Conservation (phyloP, 2,797 vertebrate genomes). For the Tenualosa thibaudeaui region DNA sequence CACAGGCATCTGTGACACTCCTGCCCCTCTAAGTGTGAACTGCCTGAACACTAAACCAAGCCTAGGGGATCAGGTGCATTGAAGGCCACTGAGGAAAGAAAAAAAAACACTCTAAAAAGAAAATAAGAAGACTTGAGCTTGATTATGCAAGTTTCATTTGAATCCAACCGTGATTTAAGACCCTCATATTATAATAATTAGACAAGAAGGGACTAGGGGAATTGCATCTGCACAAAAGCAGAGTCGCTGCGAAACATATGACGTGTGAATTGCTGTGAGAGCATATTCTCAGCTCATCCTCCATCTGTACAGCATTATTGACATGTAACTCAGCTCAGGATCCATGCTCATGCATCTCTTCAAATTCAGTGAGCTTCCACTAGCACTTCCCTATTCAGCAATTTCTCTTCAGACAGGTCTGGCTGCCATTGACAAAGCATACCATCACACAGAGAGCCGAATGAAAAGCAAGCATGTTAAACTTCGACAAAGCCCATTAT, state of each 20-base stretch:
- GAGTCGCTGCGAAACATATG: conserved; percentile 44
- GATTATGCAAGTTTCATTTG: conserved; percentile 33
- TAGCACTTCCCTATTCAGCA: background rate
- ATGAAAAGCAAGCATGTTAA: background rate
- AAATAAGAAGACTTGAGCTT: background rate
- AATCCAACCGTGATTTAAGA: conserved; percentile 32
- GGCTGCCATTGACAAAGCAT: background rate
- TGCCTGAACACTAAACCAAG: background rate
- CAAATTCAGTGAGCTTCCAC: background rate
- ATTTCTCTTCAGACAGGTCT: conserved; percentile 40
- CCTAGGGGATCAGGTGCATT: background rate
- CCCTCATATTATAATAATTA: background rate
- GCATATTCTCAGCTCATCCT: conserved; percentile 48
- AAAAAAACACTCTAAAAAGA: too few relatives aligned
- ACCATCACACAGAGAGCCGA: background rate
- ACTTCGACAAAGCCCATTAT: background rate
- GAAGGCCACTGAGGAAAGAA: too few relatives aligned
- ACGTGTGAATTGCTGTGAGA: conserved; percentile 53
- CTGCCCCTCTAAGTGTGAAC: background rate
- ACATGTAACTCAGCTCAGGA: background rate
- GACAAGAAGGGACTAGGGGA: background rate
- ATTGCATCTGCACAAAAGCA: background rate
- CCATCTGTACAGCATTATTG: conserved; percentile 59
- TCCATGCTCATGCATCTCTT: background rate
- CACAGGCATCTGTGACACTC: background rate